A percentile compares a stretch with the other conserved stretches of the same genome.
phyloP scores from a whole-genome alignment of 2,113 vertebrate species.

The Scalopus aquaticus region DNA sequence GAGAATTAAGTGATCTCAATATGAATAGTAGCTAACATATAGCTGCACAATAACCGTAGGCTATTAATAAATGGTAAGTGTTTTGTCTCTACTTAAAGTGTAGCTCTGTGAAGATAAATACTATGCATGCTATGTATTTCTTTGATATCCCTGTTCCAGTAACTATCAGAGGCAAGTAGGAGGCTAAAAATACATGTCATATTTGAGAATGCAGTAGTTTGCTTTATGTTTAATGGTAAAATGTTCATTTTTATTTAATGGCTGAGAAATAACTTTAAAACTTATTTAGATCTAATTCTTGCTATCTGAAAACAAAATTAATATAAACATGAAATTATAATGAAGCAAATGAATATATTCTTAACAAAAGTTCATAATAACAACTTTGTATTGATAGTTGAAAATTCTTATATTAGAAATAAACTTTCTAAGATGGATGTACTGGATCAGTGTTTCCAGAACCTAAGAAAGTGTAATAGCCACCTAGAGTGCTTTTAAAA shows the following conservation, averaged over 20 bases:
- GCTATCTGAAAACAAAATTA: constrained; percentile 47
- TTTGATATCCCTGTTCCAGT: background rate
- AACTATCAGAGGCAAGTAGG: background rate
- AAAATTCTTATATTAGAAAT: background rate
- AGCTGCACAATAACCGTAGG: background rate
- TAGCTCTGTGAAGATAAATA: constrained; percentile 16
- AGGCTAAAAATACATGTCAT: constrained; percentile 16
- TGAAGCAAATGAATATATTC: constrained; percentile 30
- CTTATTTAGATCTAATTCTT: constrained; percentile 25
- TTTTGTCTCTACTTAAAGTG: constrained; percentile 32
- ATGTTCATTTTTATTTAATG: background rate
- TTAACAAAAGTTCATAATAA: constrained; percentile 12
- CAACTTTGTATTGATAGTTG: background rate
- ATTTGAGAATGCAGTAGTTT: constrained; percentile 45
- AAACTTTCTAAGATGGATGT: background rate
- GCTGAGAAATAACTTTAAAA: constrained; percentile 38
- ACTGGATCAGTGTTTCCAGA: background rate
- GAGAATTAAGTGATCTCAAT: constrained; percentile 20
- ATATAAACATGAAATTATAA: constrained; percentile 46
- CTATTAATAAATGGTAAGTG: background rate
- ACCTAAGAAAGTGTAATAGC: background rate
- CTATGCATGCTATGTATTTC: background rate
- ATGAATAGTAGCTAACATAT: background rate
- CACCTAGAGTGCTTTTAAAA: background rate
- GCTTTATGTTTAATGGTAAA: constrained; percentile 42